Percentiles rank a stretch among this genome's conserved stretches.
phyloP scores from a whole-genome alignment of 2,888 invertebrate species.

The Apamea crenata region DNA sequence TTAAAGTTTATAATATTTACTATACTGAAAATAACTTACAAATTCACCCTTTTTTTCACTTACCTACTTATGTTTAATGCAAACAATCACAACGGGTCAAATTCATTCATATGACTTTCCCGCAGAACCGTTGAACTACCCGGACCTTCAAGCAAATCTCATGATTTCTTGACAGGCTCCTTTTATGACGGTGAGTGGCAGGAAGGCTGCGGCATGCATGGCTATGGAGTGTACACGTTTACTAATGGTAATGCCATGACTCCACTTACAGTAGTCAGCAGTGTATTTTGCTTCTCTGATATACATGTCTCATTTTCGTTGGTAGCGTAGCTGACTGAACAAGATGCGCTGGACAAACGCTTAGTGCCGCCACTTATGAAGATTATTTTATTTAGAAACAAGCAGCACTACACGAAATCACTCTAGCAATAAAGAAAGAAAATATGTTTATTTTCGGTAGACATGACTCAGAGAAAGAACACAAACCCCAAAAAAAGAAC shows the following conservation, averaged over 20 bases:
- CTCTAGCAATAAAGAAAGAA: no score
- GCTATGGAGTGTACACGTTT: constrained; percentile 31
- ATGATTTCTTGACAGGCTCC: constrained; percentile 17
- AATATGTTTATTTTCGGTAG: no score
- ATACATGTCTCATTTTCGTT: background rate
- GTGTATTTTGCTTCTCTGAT: background rate
- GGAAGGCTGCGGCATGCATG: constrained; percentile 18
- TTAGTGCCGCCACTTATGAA: background rate
- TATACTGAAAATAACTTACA: no score
- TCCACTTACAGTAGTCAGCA: background rate
- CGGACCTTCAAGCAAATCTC: background rate
- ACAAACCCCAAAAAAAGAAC: no score
- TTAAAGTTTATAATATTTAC: no score
- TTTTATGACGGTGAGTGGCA: constrained; percentile 7
- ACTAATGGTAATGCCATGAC: background rate
- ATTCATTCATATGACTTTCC: background rate
- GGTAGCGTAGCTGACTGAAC: background rate
- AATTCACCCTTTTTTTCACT: no score
- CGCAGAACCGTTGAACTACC: background rate
- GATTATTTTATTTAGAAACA: no score
- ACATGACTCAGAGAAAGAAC: no score
- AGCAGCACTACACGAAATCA: no score
- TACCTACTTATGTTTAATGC: no score
- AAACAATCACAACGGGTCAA: no score
- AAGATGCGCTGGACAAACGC: background rate